Percentiles rank a stretch among this genome's conserved stretches.
Evolutionary conservation across 2,113 vertebrate species (phyloP).

Genomic region (Vidua chalybeata): DNA sequence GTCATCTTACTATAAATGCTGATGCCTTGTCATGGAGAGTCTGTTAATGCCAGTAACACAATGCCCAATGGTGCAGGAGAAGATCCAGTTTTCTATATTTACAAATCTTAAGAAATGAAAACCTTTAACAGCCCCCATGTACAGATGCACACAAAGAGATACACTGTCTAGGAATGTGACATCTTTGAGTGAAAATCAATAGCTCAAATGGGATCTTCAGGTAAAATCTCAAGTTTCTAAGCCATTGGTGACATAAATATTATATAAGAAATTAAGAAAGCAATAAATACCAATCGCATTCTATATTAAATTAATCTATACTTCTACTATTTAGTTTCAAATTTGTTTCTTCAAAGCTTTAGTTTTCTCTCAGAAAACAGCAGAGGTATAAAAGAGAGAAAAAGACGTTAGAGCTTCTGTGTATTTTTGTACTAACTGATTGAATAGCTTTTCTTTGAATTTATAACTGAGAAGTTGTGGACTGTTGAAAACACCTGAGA

Average conservation of each 20-base stretch:
- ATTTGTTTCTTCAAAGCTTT: background rate
- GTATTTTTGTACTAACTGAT: background rate
- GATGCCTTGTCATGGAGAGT: background rate
- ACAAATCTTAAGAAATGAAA: background rate
- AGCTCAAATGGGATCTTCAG: background rate
- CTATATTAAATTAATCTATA: background rate
- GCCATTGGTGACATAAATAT: background rate
- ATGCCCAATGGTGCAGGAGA: background rate
- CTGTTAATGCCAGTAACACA: background rate
- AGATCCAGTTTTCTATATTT: background rate
- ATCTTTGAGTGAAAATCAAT: background rate
- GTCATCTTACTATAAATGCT: background rate
- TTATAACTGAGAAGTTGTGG: background rate
- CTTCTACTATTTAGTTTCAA: background rate
- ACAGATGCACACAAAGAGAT: background rate
- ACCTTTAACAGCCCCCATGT: background rate
- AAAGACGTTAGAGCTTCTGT: background rate
- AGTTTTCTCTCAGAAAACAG: background rate
- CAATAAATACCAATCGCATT: background rate
- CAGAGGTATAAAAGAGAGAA: background rate
- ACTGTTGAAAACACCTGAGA: background rate
- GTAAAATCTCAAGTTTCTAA: background rate
- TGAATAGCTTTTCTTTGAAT: background rate
- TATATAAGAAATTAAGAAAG: background rate
- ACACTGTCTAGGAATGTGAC: background rate